Evolutionary conservation across 2,797 vertebrate genomes (phyloP), one percentile per base, ranked within the genome.

Genomic region (Sebastes trivittatus): DNA sequence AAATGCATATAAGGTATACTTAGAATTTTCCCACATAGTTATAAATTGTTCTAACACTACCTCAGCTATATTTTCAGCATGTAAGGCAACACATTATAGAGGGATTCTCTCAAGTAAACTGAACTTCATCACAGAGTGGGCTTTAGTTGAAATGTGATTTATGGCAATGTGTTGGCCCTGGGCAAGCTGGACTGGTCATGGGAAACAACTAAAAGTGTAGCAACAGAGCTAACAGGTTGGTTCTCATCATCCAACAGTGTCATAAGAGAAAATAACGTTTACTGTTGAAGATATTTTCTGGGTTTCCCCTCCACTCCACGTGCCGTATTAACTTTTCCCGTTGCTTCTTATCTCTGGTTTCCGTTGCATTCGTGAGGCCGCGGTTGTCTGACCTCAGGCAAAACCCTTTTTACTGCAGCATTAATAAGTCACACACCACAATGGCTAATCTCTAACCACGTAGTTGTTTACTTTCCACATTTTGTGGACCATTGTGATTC

Each of bases 391-490:
- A 80, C 87, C 71, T 88, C 27, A 73, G 80, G 83, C 73, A 46
- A 87, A 79, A 55, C 27, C 9, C 22, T 61, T 79, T 83, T 81
- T 27, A 61, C 56, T 75, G 59, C 78, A 27, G 22, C 36, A 34
- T 72, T 55, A 76, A 29, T 34, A 55, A 71, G 77, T 75, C 64
- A 58, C 76, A 71, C 68, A 59, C 58, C 34, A 72, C 77, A 80
- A 20, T 65, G 38, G 63, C 32, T 75, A 64, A 84, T 72, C 82
- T 85, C 66, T 82, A 60, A 62, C 74, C 77, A 63, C 61, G 38
- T 72, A 25, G 2, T 54, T 91, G 82, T 92, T 93, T 87, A 82
- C 82, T 71, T 88, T 88, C 81, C 36, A 64, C 59, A 59, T 67
- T 77, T 83, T 82, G 67, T 66, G 42, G 58, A 77, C 72, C 62